Evolutionary conservation across 1,140 invertebrate species (phyloP).

Genomic region (Nephotettix cincticeps): DNA sequence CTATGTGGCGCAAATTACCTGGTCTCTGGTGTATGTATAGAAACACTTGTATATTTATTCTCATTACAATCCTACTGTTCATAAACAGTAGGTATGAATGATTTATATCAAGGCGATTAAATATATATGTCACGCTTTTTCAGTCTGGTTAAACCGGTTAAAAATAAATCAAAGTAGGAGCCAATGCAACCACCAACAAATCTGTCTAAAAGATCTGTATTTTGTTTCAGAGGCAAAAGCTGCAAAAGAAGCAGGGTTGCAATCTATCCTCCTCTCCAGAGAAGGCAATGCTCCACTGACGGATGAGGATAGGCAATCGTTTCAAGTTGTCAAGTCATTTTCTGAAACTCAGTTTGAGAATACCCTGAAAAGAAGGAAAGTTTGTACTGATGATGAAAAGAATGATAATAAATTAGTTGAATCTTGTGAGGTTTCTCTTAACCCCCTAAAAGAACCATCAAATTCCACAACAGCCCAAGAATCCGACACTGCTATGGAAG

Average conservation of each 20-base stretch:
- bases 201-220: neutral
- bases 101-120: too few species aligned
- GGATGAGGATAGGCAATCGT: conserved; percentile 58
- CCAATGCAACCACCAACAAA: neutral
- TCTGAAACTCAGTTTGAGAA: conserved; percentile 45
- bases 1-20: too few species aligned
- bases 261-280: conserved; percentile 65
- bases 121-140: neutral
- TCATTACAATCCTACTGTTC: too few species aligned
- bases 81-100: too few species aligned
- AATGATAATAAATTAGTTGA: neutral
- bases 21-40: too few species aligned
- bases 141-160: too few species aligned
- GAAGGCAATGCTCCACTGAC: conserved; percentile 72
- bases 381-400: conserved; percentile 5
- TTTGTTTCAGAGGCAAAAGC: conserved; percentile 72
- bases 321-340: conserved; percentile 58
- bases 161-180: neutral
- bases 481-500: neutral
- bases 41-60: too few species aligned
- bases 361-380: conserved; percentile 19
- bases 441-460: neutral
- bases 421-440: neutral
- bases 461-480: neutral
- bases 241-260: conserved; percentile 69